A percentile compares a stretch with the other conserved stretches of the same genome.
Evolutionary conservation across 2,888 invertebrate species (phyloP).

Genomic region (Augiades crinisus): DNA sequence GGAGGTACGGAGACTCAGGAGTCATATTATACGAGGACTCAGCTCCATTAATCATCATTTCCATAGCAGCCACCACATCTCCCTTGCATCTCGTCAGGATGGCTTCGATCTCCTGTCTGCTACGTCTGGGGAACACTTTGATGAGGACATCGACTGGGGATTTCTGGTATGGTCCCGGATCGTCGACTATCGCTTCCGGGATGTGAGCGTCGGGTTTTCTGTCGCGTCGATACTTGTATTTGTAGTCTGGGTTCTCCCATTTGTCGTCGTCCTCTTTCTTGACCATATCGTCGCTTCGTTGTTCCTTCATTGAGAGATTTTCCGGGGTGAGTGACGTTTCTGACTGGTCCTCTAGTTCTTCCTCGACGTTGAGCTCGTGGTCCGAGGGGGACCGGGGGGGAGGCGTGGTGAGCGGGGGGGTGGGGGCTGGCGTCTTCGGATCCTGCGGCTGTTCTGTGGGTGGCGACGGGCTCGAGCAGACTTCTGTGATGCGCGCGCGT

Average conservation of each 20-base stretch:
- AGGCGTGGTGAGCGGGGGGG: slow-evolving; percentile 59
- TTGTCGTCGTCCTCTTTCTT: slow-evolving; percentile 76
- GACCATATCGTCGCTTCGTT: slow-evolving; percentile 69
- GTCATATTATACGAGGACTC: slow-evolving; percentile 61
- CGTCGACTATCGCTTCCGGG: slow-evolving; percentile 41
- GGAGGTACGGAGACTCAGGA: slow-evolving; percentile 69
- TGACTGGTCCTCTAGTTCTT: slow-evolving; percentile 74
- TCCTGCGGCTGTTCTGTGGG: slow-evolving; percentile 51
- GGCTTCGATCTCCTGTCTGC: slow-evolving; percentile 92
- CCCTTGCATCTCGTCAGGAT: slow-evolving; percentile 92
- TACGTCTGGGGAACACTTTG: slow-evolving; percentile 93
- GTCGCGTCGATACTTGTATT: slow-evolving; percentile 68
- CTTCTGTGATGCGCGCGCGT: slow-evolving; percentile 72
- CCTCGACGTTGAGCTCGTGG: slow-evolving; percentile 80
- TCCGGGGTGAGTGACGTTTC: slow-evolving; percentile 86
- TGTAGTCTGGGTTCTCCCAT: slow-evolving; percentile 66
- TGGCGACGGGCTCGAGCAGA: slow-evolving; percentile 69
- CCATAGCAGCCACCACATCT: slow-evolving; percentile 96
- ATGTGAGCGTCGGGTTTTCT: slow-evolving; percentile 45
- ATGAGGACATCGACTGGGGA: slow-evolving; percentile 94
- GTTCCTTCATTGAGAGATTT: slow-evolving; percentile 90
- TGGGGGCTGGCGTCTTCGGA: slow-evolving; percentile 55
- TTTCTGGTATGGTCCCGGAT: slow-evolving; percentile 66
- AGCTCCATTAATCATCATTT: slow-evolving; percentile 89
- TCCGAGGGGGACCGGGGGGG: slow-evolving; percentile 74